These are phyloP conservation scores for Calyptommatus sinebrachiatus DNA, from an alignment of 2,113 vertebrate species.

Conservation along the genomic window DNA sequence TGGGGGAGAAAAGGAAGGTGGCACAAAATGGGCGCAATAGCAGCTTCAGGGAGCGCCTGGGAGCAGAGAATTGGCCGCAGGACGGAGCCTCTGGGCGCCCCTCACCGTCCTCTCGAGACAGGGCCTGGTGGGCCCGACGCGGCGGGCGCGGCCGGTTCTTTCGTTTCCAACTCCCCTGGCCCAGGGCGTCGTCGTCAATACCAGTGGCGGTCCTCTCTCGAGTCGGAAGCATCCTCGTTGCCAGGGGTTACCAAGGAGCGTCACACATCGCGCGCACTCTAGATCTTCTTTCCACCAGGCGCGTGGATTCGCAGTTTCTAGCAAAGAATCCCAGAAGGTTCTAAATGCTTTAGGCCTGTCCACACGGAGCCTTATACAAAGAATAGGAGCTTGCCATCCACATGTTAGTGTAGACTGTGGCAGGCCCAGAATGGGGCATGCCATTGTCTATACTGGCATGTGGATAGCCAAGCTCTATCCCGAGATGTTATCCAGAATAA, in stretches of 20 bases:
- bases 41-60: not conserved
- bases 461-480: too few species aligned
- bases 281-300: too few species aligned
- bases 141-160: not conserved
- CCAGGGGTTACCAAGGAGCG: slow-evolving; percentile 67
- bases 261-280: slow-evolving; percentile 15
- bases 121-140: not conserved
- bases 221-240: not conserved
- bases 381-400: too few species aligned
- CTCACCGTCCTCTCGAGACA: not conserved
- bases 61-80: not conserved
- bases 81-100: not conserved
- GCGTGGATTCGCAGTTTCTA: not conserved
- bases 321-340: too few species aligned
- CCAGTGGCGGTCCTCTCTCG: not conserved
- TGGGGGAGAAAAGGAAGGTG: fast-evolving
- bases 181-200: too few species aligned
- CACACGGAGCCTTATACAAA: too few species aligned
- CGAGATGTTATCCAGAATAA: too few species aligned
- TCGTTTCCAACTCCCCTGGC: not conserved
- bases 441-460: too few species aligned
- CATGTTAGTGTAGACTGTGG: too few species aligned
- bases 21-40: not conserved
- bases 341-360: too few species aligned
- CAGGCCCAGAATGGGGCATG: too few species aligned